These are phyloP conservation scores for Celastrina argiolus DNA, from an alignment of 2,888 invertebrate genomes.

Conservation along the genomic window DNA sequence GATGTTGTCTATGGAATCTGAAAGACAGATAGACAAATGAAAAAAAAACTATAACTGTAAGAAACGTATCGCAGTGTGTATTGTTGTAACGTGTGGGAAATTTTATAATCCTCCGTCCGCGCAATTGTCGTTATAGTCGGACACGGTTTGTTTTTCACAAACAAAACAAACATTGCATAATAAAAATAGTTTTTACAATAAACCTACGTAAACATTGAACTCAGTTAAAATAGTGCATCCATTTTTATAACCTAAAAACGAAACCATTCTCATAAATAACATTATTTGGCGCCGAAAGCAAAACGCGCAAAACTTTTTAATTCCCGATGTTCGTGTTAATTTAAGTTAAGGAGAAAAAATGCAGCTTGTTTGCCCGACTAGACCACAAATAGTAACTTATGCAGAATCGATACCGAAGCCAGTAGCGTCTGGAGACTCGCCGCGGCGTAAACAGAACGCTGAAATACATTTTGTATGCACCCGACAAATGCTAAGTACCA, in stretches of 20 bases:
- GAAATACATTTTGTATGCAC: conserved; percentile 16
- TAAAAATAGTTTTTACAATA: too few species aligned
- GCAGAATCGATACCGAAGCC: conserved; percentile 50
- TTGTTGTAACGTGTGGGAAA: too few species aligned
- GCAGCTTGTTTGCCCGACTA: conserved; percentile 28
- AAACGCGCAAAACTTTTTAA: conserved; percentile 1
- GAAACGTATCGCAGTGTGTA: too few species aligned
- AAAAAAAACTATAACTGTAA: too few species aligned
- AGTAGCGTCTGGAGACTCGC: conserved; percentile 36
- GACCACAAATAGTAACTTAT: conserved; percentile 50
- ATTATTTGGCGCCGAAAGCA: not conserved
- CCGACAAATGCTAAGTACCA: conserved; percentile 20
- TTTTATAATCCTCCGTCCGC: too few species aligned
- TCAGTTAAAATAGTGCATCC: not conserved
- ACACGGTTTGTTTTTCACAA: too few species aligned
- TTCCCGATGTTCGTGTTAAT: conserved; percentile 16
- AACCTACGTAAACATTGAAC: too few species aligned
- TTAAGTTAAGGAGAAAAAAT: conserved; percentile 21
- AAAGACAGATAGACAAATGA: too few species aligned
- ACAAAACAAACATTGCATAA: too few species aligned
- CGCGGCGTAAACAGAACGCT: conserved; percentile 24
- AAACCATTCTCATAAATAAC: conserved; percentile 13
- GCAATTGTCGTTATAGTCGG: too few species aligned
- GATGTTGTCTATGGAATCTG: too few species aligned
- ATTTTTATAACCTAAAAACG: not conserved